phyloP scores from a whole-genome alignment of 2,797 vertebrate genomes.

The Botia kubotai region DNA sequence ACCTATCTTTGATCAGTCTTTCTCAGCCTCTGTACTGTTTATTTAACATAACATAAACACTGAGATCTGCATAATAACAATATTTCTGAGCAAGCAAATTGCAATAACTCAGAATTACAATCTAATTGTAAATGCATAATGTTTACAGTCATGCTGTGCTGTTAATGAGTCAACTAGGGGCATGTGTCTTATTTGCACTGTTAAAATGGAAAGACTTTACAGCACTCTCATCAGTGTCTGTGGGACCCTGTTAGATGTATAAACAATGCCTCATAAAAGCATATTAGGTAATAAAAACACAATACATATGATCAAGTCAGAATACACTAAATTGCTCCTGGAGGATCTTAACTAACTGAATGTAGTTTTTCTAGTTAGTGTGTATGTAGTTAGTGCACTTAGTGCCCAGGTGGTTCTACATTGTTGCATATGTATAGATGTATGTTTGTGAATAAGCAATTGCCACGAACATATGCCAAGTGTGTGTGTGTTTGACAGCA shows the following conservation, averaged over 20 bases:
- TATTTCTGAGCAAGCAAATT: conserved; percentile 22
- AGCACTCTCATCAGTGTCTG: not conserved
- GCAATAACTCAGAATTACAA: not conserved
- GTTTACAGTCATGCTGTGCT: conserved; percentile 17
- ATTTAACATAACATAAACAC: not conserved
- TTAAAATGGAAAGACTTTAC: not conserved
- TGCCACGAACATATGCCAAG: conserved; percentile 7
- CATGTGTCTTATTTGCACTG: conserved; percentile 10
- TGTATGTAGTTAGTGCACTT: not conserved
- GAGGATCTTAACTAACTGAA: not conserved
- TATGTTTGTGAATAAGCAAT: conserved; percentile 27
- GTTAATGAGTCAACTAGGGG: conserved; percentile 21
- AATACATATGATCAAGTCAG: not conserved
- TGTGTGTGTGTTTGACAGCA: conserved; percentile 34
- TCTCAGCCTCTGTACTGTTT: not conserved
- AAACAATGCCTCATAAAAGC: conserved; percentile 3
- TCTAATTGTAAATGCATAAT: conserved; percentile 18
- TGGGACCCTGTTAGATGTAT: not conserved
- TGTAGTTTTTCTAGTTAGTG: not conserved
- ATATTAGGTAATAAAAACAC: not conserved
- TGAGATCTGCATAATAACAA: conserved; percentile 11
- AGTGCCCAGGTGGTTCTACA: conserved; percentile 1
- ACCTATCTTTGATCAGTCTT: not conserved
- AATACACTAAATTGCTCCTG: not conserved
- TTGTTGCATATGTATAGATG: conserved; percentile 21